Percentiles rank a stretch among this genome's conserved stretches.
Conservation (phyloP, 2,113 vertebrate species). For the Macrotis lagotis region DNA sequence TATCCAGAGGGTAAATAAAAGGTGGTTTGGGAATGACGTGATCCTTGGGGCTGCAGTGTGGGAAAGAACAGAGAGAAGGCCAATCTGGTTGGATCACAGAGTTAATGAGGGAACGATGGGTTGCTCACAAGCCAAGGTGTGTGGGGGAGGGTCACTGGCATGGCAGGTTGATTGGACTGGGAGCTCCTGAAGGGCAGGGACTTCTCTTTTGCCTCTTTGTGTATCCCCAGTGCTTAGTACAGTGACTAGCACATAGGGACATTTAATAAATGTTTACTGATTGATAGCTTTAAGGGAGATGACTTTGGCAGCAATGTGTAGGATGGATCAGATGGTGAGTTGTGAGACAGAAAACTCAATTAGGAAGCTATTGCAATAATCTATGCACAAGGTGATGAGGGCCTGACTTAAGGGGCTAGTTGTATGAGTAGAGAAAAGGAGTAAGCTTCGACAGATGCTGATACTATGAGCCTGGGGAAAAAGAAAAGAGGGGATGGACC, state of each 20-base stretch:
- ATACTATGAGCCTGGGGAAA: too few species aligned
- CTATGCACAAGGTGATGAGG: too few species aligned
- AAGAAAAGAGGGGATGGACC: too few species aligned
- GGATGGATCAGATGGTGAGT: background rate
- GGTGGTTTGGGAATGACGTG: background rate
- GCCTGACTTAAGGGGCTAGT: too few species aligned
- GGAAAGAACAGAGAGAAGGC: background rate
- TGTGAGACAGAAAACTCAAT: too few species aligned
- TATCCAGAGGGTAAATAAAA: background rate
- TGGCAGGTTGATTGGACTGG: too few species aligned
- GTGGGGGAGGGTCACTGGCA: too few species aligned
- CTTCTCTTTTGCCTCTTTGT: background rate
- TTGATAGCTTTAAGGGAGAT: background rate
- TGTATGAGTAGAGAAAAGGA: too few species aligned
- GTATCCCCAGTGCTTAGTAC: background rate
- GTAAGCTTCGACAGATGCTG: too few species aligned
- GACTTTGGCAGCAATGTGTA: background rate
- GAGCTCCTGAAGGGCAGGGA: background rate
- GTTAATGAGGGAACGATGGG: background rate
- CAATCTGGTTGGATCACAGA: background rate
- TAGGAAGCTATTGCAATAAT: too few species aligned
- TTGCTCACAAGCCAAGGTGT: background rate
- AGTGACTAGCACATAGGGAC: background rate
- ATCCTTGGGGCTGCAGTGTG: background rate
- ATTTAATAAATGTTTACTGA: background rate